phyloP scores from a whole-genome alignment of 2,113 vertebrate genomes.

The Galemys pyrenaicus region DNA sequence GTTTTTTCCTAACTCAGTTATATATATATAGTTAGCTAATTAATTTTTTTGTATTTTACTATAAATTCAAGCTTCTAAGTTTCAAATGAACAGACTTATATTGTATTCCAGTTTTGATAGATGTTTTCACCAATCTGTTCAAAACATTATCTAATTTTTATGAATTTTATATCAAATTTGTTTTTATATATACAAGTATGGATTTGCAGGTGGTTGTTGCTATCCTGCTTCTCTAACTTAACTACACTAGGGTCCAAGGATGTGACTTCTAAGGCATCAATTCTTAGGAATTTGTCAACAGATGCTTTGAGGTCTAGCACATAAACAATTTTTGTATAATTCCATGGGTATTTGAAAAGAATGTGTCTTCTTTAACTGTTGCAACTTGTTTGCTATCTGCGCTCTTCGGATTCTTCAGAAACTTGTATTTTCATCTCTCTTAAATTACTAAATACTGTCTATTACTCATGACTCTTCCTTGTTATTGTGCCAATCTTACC shows the following conservation, averaged over 20 bases:
- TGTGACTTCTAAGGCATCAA: background rate
- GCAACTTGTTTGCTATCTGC: background rate
- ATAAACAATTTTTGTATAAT: background rate
- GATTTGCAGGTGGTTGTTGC: background rate
- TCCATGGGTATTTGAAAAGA: background rate
- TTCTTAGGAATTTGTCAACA: background rate
- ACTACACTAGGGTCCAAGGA: background rate
- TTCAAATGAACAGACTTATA: background rate
- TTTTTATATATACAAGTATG: background rate
- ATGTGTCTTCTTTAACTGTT: background rate
- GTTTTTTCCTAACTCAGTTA: too few relatives aligned
- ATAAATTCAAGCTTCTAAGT: background rate
- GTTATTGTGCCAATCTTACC: background rate
- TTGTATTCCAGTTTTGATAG: background rate
- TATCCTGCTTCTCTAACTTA: slow-evolving; percentile 29
- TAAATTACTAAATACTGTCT: background rate
- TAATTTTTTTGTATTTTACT: slow-evolving; percentile 31
- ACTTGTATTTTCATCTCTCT: background rate
- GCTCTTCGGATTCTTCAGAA: background rate
- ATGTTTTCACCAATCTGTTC: background rate
- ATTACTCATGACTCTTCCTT: background rate
- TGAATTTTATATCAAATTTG: background rate
- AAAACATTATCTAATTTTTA: background rate
- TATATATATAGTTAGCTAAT: background rate
- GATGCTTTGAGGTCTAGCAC: slow-evolving; percentile 10